phyloP scores from a whole-genome alignment of 2,888 invertebrate genomes.

The Elgonia sp. region DNA sequence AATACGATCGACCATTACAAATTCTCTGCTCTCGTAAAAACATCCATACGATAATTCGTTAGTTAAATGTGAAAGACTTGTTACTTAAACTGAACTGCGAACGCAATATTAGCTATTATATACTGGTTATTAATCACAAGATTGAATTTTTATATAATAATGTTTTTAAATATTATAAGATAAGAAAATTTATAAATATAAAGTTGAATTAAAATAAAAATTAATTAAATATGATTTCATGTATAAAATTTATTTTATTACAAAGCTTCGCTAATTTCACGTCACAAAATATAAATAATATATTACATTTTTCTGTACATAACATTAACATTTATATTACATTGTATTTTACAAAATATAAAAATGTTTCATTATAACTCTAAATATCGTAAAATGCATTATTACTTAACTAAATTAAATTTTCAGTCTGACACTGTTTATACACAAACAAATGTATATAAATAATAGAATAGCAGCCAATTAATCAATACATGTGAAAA shows the following conservation, averaged over 20 bases:
- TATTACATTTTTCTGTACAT: too few relatives aligned
- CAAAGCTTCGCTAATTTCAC: too few relatives aligned
- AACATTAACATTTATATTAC: not conserved
- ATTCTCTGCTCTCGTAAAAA: conserved; percentile 58
- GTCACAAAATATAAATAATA: too few relatives aligned
- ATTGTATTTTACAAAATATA: not conserved
- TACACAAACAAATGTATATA: conserved; percentile 10
- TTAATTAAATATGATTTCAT: too few relatives aligned
- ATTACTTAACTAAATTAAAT: not conserved
- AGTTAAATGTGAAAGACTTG: conserved; percentile 47
- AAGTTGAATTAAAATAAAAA: too few relatives aligned
- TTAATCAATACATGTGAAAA: not conserved
- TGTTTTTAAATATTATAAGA: too few relatives aligned
- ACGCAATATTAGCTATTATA: too few relatives aligned
- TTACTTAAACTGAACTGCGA: not conserved
- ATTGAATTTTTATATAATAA: too few relatives aligned
- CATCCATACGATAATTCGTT: conserved; percentile 61
- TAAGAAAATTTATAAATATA: too few relatives aligned
- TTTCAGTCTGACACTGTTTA: not conserved
- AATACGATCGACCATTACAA: conserved; percentile 60
- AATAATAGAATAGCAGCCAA: conserved; percentile 13
- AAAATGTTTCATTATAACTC: not conserved
- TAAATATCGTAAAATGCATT: not conserved
- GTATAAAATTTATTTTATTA: too few relatives aligned
- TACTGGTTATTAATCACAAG: too few relatives aligned